Evolutionary conservation across 2,888 invertebrate genomes (phyloP), one percentile per base, ranked within the genome.

Genomic region (Mythimna impura): DNA sequence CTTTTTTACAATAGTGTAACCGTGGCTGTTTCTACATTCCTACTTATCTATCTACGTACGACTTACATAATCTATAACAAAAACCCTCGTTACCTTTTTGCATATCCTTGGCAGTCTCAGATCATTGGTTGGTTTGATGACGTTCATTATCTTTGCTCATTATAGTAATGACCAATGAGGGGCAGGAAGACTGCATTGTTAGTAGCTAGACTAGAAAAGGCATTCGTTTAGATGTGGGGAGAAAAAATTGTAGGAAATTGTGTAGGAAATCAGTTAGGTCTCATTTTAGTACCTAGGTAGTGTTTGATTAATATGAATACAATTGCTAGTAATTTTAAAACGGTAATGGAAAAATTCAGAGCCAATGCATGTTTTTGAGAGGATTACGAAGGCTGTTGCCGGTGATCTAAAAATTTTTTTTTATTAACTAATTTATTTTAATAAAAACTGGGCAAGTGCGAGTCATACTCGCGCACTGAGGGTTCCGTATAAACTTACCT

Each of bases 91-190:
- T 81, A 73, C 55, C 87, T 94, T 95, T 94, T 95, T 94, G 90
- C 89, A 91, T 91, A 93, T 93, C 95, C 95, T 95, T 94, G 93
- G 91, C 82, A 62, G 93, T 93, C 82, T 87, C 94, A 92, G 91
- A 85, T 88, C 90, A 90, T 85, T 93, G 93, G 88, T 65, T 86
- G 87, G 75, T 80, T 93, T 94, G 94, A 95, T 94, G 81, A 88
- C 72, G 62, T 73, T 88, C 86, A 81, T 87, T 87, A 86, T 76
- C 66, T 65, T 67, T 63, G 61, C 84, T 88, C 89, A 91, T 92
- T 93, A 91, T 79, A 17, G 74, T 85, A 85, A 85, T 84, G 78
- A 80, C 52, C 62, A 65, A 69, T 74, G 62, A 83, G 73, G 70
- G 64, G n/a, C 80, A 92, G 91, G 91, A 93, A 92, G 89, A 86